A percentile compares a stretch with the other conserved stretches of the same genome.
Evolutionary conservation across 2,797 vertebrate species (phyloP).

Genomic region (Meda fulgida): DNA sequence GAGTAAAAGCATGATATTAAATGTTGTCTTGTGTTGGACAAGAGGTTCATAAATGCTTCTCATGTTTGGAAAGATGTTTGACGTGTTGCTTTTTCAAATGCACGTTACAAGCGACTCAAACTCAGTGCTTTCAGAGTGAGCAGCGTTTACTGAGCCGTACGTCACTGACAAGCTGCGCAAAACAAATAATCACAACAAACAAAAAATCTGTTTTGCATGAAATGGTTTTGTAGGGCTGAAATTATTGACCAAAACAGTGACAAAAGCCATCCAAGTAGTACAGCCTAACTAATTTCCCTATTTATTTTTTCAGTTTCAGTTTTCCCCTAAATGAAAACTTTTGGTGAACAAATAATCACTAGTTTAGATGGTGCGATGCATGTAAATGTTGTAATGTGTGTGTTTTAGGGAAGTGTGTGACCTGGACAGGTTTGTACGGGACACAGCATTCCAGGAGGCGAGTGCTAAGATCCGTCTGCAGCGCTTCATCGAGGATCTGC

Average conservation of each 20-base stretch:
- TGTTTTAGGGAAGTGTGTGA: slow-evolving; percentile 70
- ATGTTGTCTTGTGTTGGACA: too few species aligned
- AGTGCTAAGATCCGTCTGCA: slow-evolving; percentile 74
- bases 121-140: too few species aligned
- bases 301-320: background rate
- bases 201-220: background rate
- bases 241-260: background rate
- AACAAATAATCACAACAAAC: too few species aligned
- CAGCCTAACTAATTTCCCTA: too few species aligned
- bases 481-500: slow-evolving; percentile 62
- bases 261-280: too few species aligned
- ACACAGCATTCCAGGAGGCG: slow-evolving; percentile 70
- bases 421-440: slow-evolving; percentile 71
- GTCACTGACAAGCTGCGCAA: too few species aligned
- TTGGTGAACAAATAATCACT: background rate
- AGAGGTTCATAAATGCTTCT: too few species aligned
- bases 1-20: too few species aligned
- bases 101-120: too few species aligned
- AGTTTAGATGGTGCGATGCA: background rate
- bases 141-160: too few species aligned
- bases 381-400: slow-evolving; percentile 31
- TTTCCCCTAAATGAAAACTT: background rate
- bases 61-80: too few species aligned
- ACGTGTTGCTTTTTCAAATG: too few species aligned
- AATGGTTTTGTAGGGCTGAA: background rate